Evolutionary conservation across 2,113 vertebrate genomes (phyloP).

Genomic region (Rhizomys pruinosus): DNA sequence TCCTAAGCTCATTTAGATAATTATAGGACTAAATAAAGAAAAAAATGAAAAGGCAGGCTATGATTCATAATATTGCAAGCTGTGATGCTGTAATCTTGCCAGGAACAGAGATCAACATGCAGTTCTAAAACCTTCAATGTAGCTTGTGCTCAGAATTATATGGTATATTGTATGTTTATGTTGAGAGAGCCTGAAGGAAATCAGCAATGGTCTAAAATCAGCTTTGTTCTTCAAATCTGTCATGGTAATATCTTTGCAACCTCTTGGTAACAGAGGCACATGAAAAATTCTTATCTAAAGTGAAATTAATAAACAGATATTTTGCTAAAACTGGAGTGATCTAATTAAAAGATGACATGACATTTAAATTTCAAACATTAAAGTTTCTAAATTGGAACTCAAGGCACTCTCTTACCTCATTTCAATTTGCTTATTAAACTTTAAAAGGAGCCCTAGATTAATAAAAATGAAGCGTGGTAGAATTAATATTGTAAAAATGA

Average conservation of each 20-base stretch:
- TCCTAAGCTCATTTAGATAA: conserved; percentile 74
- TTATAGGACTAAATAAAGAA: conserved; percentile 74
- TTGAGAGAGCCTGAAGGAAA: background rate
- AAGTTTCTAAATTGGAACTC: background rate
- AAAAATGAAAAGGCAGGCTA: conserved; percentile 70
- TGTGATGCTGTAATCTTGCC: conserved; percentile 32
- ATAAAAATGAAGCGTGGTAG: too few relatives aligned
- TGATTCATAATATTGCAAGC: conserved; percentile 68
- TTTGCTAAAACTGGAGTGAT: background rate
- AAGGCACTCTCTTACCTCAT: background rate
- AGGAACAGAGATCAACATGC: conserved; percentile 23
- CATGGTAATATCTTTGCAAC: conserved; percentile 5
- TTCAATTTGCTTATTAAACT: background rate
- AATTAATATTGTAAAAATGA: too few relatives aligned
- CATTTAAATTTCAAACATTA: background rate
- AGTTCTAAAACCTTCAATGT: background rate
- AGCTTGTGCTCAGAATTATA: background rate
- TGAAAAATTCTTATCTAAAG: background rate
- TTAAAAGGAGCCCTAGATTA: background rate
- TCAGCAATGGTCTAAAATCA: background rate
- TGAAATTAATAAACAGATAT: conserved; percentile 5
- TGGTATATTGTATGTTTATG: background rate
- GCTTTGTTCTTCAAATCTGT: background rate
- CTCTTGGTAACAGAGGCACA: conserved; percentile 40
- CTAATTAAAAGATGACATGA: background rate